Evolutionary conservation across 2,113 vertebrate genomes (phyloP).

Genomic region (Austrofundulus limnaeus): DNA sequence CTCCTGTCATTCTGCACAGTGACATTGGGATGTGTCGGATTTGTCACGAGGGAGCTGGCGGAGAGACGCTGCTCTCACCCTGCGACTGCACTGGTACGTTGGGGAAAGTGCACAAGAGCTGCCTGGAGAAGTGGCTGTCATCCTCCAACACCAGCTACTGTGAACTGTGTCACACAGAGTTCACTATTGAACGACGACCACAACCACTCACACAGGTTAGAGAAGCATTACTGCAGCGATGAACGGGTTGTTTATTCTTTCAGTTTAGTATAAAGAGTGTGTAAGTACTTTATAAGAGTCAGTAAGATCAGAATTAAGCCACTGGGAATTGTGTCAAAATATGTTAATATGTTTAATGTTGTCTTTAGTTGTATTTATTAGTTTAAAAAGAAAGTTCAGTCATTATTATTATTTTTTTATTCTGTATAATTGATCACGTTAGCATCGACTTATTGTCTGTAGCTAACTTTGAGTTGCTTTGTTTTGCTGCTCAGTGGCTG

Average conservation of each 20-base stretch:
- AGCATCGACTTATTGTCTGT: neutral
- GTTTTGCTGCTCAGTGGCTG: conserved; percentile 84
- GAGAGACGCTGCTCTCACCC: conserved; percentile 90
- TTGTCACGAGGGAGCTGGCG: conserved; percentile 93
- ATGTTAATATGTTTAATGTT: neutral
- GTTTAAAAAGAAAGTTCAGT: neutral
- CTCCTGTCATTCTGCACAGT: conserved; percentile 58
- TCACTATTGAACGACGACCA: conserved; percentile 92
- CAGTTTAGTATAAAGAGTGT: too few relatives aligned
- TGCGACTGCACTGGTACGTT: conserved; percentile 94
- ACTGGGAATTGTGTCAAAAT: too few relatives aligned
- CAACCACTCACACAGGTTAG: conserved; percentile 93
- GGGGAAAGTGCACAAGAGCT: conserved; percentile 98
- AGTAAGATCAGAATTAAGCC: neutral
- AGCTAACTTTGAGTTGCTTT: neutral
- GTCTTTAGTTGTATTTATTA: neutral
- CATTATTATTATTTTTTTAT: neutral
- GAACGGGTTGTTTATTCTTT: too few relatives aligned
- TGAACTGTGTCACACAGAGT: conserved; percentile 97
- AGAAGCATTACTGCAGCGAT: neutral
- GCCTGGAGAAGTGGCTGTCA: conserved; percentile 97
- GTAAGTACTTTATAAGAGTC: neutral
- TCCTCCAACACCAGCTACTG: conserved; percentile 99
- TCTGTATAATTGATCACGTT: neutral
- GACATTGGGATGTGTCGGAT: conserved; percentile 97